phyloP scores from a whole-genome alignment of 2,888 invertebrate genomes.

The Andrena camellia region DNA sequence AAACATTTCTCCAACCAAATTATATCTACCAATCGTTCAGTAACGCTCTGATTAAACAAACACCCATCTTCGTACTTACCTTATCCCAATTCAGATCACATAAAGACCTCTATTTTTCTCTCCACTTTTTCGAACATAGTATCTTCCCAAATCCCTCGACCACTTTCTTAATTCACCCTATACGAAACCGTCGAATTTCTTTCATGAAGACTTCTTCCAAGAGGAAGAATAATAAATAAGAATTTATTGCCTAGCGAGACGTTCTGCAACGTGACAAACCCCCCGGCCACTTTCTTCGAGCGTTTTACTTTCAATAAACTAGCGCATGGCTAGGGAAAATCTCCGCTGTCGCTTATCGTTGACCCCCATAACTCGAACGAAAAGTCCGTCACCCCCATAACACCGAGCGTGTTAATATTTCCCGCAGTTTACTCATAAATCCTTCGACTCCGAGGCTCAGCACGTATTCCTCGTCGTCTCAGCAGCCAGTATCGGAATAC shows the following conservation, averaged over 20 bases:
- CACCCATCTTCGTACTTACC: no score
- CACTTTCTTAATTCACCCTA: background rate
- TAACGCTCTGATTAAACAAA: no score
- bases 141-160: background rate
- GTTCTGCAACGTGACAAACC: background rate
- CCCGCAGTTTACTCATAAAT: slow-evolving; percentile 43
- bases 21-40: no score
- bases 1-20: no score
- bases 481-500: slow-evolving; percentile 42
- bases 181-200: background rate
- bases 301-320: slow-evolving; percentile 41
- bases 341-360: slow-evolving; percentile 31
- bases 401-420: slow-evolving; percentile 45
- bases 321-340: slow-evolving; percentile 13
- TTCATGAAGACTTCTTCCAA: no score
- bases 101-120: no score
- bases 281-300: slow-evolving; percentile 2
- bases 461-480: slow-evolving; percentile 41
- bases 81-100: no score
- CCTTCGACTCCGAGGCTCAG: slow-evolving; percentile 28
- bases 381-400: slow-evolving; percentile 15
- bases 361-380: slow-evolving; percentile 31
- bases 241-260: background rate
- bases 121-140: background rate
- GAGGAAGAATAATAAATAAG: no score